A percentile compares a stretch with the other conserved stretches of the same genome.
These are phyloP conservation scores for Cephus sareptanus DNA, from an alignment of 2,888 invertebrate genomes.

Conservation along the genomic window DNA sequence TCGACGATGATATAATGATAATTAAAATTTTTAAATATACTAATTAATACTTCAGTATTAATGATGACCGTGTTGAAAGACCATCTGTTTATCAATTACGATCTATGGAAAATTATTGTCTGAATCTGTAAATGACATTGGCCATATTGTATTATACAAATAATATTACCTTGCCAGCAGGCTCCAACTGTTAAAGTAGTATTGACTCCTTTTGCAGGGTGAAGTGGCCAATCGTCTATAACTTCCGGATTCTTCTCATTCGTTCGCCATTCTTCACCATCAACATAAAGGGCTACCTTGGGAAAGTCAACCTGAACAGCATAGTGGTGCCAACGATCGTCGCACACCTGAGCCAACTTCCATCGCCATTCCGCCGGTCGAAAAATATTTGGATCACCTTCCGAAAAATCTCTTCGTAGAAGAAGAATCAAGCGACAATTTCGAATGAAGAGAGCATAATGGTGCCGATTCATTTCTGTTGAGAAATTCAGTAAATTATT, in stretches of 20 bases:
- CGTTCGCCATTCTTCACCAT: slow-evolving; percentile 78
- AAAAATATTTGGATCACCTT: slow-evolving; percentile 93
- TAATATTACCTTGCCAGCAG: slow-evolving; percentile 84
- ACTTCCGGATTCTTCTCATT: slow-evolving; percentile 91
- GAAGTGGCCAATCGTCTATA: slow-evolving; percentile 99
- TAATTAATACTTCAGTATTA: no score
- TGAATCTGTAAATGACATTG: no score
- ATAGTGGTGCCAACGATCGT: slow-evolving; percentile 99
- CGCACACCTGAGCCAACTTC: slow-evolving; percentile 95
- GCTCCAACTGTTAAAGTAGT: slow-evolving; percentile 96
- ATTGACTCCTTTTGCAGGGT: slow-evolving; percentile 93
- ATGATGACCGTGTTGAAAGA: no score
- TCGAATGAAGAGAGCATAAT: slow-evolving; percentile 96
- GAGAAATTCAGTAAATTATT: slow-evolving; percentile 23
- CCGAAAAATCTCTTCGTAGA: slow-evolving; percentile 89
- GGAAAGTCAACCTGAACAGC: slow-evolving; percentile 94
- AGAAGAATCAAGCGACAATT: slow-evolving; percentile 96
- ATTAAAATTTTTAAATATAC: no score
- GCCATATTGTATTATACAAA: slow-evolving; percentile 58
- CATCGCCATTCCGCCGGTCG: slow-evolving; percentile 99
- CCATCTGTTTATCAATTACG: no score
- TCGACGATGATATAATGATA: no score
- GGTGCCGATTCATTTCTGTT: slow-evolving; percentile 98
- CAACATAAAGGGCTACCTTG: slow-evolving; percentile 87
- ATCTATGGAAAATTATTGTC: no score